Evolutionary conservation across 2,797 vertebrate species (phyloP), one percentile per base, ranked within the genome.

Genomic region (Pangasius macronema): DNA sequence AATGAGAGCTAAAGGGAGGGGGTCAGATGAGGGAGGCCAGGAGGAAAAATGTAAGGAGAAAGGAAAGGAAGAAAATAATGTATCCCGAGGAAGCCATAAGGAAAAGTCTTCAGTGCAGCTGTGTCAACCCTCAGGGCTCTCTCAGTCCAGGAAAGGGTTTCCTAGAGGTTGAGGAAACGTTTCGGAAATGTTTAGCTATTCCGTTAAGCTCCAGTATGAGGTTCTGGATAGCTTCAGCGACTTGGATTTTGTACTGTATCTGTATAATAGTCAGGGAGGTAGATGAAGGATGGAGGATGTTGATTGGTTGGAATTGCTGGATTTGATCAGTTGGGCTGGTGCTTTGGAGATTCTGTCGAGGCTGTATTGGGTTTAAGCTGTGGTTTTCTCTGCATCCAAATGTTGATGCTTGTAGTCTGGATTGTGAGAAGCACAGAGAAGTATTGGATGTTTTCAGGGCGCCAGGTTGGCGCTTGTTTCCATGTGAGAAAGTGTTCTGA

Each of bases 101-200:
- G 86, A 90, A 79, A 91, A 85, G 81, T 90, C 76, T 90, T 89
- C 68, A 90, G 39, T 89, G 55, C 93, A 94, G 93, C 93, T 94
- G 92, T 33, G 90, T 92, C 91, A 90, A 93, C 82, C 7, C 84
- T 22, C 33, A 72, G 79, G 68, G 46, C 59, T 57, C 51, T 18
- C n/a, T 76, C 70, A 27, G 10, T 75, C 68, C 39, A 7, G n/a
- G 68, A 7, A n/a, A 39, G 30, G 30, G 30, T 75, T 67, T 42
- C 63, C 70, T 36, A 70, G 79, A 88, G 51, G 68, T 85, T 63
- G 33, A 30, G 39, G 18, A 1, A 81, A 51, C 13, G 42, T 33
- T 49, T 83, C 87, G 81, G 76, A 68, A 63, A 81, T 20, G 61
- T 88, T 68, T 3, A 18, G 36, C 55, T 55, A 22, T 13, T 22